Evolutionary conservation across 64 coral and sea anemone species (phyloP).

Genomic region (Actinia tenebrosa): DNA sequence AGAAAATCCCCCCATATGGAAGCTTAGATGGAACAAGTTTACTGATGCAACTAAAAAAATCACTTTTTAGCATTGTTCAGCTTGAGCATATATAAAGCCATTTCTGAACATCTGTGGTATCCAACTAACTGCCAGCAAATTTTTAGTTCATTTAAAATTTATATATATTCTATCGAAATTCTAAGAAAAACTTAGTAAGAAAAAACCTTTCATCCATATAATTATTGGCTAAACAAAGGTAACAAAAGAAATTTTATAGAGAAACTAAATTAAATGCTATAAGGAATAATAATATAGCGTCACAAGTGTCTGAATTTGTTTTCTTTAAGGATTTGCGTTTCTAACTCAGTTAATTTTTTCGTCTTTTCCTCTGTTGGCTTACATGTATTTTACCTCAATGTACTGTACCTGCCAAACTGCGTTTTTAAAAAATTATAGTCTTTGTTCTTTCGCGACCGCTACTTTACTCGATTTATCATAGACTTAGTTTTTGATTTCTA

Average conservation of each 20-base stretch:
- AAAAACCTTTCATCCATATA: neutral
- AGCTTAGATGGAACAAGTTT: neutral
- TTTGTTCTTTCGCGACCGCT: neutral
- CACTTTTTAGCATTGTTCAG: too few species aligned
- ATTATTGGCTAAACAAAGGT: neutral
- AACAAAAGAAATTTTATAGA: conserved; percentile 9
- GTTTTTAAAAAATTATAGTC: neutral
- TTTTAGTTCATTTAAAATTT: neutral
- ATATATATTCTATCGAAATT: neutral
- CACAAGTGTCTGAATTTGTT: neutral
- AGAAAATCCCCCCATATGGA: neutral
- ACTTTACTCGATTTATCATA: neutral
- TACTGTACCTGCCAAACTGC: neutral
- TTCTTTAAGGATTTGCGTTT: neutral
- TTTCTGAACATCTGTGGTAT: neutral
- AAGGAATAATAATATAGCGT: neutral
- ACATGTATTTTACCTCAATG: neutral
- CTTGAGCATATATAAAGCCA: neutral
- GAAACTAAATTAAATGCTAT: conserved; percentile 7
- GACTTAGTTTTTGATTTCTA: neutral
- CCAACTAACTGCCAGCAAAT: neutral
- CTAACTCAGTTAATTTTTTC: neutral
- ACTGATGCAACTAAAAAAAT: neutral
- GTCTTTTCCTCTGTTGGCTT: neutral
- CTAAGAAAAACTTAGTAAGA: neutral